Evolutionary conservation across 1,140 invertebrate genomes (phyloP).

Genomic region (Trigoniulus corallinus): DNA sequence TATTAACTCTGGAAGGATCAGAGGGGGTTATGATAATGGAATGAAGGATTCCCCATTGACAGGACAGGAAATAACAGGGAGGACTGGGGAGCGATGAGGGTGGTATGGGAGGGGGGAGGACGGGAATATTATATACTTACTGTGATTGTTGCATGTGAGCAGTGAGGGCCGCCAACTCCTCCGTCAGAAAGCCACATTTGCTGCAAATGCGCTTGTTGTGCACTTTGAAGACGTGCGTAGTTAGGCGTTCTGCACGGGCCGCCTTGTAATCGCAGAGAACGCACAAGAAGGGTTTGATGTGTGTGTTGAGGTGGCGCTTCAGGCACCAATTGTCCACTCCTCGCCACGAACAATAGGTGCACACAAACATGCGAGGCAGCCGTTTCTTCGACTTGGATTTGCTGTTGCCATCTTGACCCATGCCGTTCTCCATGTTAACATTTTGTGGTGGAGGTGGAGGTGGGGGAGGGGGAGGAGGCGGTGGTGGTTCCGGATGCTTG

Average conservation of each 20-base stretch:
- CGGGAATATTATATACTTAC: constrained; percentile 18
- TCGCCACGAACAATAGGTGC: constrained; percentile 74
- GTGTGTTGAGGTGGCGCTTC: constrained; percentile 77
- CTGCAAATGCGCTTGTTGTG: constrained; percentile 77
- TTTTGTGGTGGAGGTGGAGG: constrained; percentile 6
- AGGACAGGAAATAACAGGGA: no score
- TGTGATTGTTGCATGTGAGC: constrained; percentile 47
- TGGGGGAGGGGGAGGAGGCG: constrained; percentile 7
- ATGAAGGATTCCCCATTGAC: no score
- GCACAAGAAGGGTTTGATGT: constrained; percentile 76
- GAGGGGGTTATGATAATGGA: no score
- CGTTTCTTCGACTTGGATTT: constrained; percentile 22
- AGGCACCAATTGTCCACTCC: constrained; percentile 87
- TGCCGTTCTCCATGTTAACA: not conserved
- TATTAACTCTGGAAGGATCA: no score
- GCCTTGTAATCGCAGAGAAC: constrained; percentile 80
- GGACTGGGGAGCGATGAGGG: not conserved
- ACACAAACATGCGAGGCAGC: constrained; percentile 46
- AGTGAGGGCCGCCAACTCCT: constrained; percentile 54
- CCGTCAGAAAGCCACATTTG: constrained; percentile 66
- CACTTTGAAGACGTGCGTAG: constrained; percentile 75
- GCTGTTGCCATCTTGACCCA: not conserved
- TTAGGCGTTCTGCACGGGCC: constrained; percentile 61
- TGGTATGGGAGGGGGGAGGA: not conserved
- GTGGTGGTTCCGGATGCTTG: constrained; percentile 9